A percentile compares a stretch with the other conserved stretches of the same genome.
phyloP scores from a whole-genome alignment of 2,113 vertebrate genomes.

The Alligator mississippiensis region DNA sequence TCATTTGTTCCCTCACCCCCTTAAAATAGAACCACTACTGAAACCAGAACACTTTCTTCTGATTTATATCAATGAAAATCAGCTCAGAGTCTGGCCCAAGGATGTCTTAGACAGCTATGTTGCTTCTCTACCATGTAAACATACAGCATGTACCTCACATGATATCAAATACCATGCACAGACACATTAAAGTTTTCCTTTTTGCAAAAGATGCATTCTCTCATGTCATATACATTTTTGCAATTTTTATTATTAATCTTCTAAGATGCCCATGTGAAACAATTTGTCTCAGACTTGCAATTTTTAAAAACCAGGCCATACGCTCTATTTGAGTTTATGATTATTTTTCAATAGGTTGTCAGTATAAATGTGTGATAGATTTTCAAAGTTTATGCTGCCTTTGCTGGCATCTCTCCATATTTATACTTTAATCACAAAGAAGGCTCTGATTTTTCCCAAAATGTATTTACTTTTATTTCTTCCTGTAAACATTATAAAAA shows the following conservation, averaged over 20 bases:
- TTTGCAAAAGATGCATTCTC: background rate
- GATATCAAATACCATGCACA: rapidly evolving
- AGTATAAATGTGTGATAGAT: conserved; percentile 47
- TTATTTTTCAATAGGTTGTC: conserved; percentile 53
- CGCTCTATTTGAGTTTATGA: conserved; percentile 30
- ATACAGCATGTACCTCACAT: rapidly evolving
- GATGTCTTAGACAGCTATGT: rapidly evolving
- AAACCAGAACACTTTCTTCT: background rate
- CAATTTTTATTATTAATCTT: background rate
- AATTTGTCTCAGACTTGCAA: conserved; percentile 30
- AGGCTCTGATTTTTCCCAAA: conserved; percentile 61
- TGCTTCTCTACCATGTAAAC: background rate
- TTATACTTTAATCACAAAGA: conserved; percentile 67
- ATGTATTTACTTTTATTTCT: conserved; percentile 73
- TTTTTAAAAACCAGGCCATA: conserved; percentile 19
- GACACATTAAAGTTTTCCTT: background rate
- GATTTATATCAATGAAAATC: background rate
- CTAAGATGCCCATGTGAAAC: background rate
- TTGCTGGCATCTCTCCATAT: conserved; percentile 63
- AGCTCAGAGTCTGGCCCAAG: background rate
- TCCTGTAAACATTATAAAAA: conserved; percentile 70
- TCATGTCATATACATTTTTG: background rate
- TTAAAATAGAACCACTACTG: background rate
- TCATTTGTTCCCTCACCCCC: background rate
- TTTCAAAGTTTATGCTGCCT: conserved; percentile 64